Evolutionary conservation across 2,797 vertebrate species (phyloP).

Genomic region (Anableps anableps): DNA sequence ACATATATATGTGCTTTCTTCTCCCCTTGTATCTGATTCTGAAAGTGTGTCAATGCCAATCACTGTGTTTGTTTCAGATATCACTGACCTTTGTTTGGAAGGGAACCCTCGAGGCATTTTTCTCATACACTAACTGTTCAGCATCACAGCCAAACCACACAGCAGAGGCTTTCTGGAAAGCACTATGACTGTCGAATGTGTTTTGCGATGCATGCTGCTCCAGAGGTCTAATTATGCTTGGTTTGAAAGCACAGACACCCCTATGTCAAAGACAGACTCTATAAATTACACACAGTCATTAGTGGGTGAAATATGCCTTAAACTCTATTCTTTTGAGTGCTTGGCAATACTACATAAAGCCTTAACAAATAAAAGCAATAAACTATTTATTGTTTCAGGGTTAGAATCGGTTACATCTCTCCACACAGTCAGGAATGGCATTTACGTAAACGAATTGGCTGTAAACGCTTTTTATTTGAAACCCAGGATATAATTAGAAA

Average conservation of each 20-base stretch:
- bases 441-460: slow-evolving; percentile 73
- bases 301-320: slow-evolving; percentile 67
- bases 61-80: slow-evolving; percentile 65
- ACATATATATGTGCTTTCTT: slow-evolving; percentile 73
- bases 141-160: slow-evolving; percentile 53
- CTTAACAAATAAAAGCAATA: slow-evolving; percentile 78
- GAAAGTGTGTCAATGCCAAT: slow-evolving; percentile 74
- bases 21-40: slow-evolving; percentile 62
- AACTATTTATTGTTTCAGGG: slow-evolving; percentile 74
- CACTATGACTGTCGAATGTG: slow-evolving; percentile 49
- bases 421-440: slow-evolving; percentile 70
- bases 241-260: slow-evolving; percentile 71
- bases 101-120: slow-evolving; percentile 53
- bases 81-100: slow-evolving; percentile 56
- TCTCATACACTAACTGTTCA: slow-evolving; percentile 46
- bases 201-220: slow-evolving; percentile 58
- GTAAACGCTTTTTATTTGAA: slow-evolving; percentile 78
- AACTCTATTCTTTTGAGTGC: slow-evolving; percentile 55
- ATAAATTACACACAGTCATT: slow-evolving; percentile 76
- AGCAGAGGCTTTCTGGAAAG: slow-evolving; percentile 58
- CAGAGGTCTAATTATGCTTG: slow-evolving; percentile 69
- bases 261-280: slow-evolving; percentile 71
- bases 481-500: slow-evolving; percentile 76
- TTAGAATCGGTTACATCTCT: slow-evolving; percentile 66
- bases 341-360: slow-evolving; percentile 73